phyloP scores from a whole-genome alignment of 2,888 invertebrate genomes.

The Calliopum simillimum region DNA sequence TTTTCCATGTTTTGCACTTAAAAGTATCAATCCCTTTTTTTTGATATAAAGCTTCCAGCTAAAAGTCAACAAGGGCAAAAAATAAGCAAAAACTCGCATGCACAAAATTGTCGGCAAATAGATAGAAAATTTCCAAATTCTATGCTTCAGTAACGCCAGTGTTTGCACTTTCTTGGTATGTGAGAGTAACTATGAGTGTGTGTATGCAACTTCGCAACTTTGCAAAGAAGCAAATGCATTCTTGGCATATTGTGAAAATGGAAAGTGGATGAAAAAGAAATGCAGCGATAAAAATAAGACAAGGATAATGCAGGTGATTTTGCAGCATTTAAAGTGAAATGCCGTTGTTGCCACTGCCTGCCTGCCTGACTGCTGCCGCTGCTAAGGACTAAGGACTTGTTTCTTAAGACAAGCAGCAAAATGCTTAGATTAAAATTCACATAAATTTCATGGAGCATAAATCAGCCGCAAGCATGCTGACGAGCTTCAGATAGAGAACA shows the following conservation, averaged over 20 bases:
- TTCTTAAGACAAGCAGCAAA: conserved; percentile 47
- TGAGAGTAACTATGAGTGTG: too few relatives aligned
- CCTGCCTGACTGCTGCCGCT: conserved; percentile 31
- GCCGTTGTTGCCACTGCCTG: conserved; percentile 28
- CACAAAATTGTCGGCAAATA: conserved; percentile 9
- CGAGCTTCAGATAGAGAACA: conserved; percentile 2
- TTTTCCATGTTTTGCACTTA: too few relatives aligned
- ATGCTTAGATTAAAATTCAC: conserved; percentile 54
- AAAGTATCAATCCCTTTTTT: too few relatives aligned
- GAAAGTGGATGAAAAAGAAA: background rate
- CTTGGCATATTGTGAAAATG: background rate
- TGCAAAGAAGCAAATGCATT: background rate
- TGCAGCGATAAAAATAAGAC: background rate
- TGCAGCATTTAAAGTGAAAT: background rate
- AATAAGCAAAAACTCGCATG: too few relatives aligned
- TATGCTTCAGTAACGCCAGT: conserved; percentile 34
- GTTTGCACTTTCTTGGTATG: background rate
- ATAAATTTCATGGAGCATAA: conserved; percentile 55
- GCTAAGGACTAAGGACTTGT: conserved; percentile 41
- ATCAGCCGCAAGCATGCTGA: conserved; percentile 46
- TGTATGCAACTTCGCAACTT: too few relatives aligned
- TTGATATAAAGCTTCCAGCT: too few relatives aligned
- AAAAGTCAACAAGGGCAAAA: too few relatives aligned
- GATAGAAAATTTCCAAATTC: conserved; percentile 39
- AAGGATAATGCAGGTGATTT: background rate